These are phyloP conservation scores for Xanthia icteritia DNA, from an alignment of 2,888 invertebrate species.

Conservation along the genomic window DNA sequence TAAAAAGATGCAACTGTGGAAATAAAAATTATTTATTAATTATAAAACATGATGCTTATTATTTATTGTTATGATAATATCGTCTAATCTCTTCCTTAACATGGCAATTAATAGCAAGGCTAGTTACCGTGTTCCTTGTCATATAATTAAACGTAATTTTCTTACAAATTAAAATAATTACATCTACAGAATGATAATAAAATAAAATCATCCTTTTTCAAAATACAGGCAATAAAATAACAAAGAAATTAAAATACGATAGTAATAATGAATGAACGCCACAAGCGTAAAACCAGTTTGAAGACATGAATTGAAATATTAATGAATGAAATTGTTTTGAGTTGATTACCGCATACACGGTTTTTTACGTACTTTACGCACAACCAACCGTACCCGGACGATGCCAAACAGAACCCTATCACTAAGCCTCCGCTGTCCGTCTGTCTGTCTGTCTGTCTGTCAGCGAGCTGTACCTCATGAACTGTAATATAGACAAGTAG, in stretches of 20 bases:
- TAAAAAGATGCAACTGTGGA: background rate
- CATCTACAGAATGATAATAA: background rate
- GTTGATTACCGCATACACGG: background rate
- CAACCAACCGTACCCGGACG: no score
- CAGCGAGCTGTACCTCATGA: no score
- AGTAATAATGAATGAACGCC: background rate
- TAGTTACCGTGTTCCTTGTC: background rate
- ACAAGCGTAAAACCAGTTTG: conserved; percentile 16
- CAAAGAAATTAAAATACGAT: background rate
- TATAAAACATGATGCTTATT: background rate
- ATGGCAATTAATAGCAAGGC: background rate
- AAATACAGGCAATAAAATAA: background rate
- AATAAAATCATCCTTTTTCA: fast-evolving
- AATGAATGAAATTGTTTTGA: conserved; percentile 15
- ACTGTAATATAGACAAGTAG: no score
- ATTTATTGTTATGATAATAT: background rate
- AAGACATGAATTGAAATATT: conserved; percentile 17
- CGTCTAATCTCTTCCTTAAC: background rate
- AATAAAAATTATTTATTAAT: background rate
- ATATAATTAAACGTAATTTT: conserved; percentile 5
- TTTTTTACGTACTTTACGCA: no score
- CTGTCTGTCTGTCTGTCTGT: no score
- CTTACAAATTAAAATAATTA: background rate
- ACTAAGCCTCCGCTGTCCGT: no score
- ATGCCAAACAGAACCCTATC: no score